These are phyloP conservation scores for Enteromius fasciolatus DNA, from an alignment of 2,797 vertebrate genomes.

Conservation along the genomic window DNA sequence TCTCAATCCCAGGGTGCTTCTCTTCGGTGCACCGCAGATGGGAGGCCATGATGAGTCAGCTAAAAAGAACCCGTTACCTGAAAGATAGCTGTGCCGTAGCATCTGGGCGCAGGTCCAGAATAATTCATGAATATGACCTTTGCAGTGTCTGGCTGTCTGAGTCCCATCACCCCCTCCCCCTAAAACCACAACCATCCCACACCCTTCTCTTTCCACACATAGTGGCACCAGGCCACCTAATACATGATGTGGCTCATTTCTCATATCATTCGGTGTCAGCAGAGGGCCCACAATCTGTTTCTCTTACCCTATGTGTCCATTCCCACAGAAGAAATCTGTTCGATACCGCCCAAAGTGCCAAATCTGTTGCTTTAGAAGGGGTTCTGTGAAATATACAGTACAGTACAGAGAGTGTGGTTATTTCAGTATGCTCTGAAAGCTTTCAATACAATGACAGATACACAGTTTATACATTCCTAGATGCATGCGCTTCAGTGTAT, in stretches of 20 bases:
- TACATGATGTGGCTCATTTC: constrained; percentile 18
- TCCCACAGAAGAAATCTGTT: constrained; percentile 24
- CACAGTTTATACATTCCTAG: not conserved
- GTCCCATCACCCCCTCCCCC: constrained; percentile 27
- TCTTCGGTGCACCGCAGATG: constrained; percentile 72
- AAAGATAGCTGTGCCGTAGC: constrained; percentile 70
- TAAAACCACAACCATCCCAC: constrained; percentile 5
- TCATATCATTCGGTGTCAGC: constrained; percentile 17
- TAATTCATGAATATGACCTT: constrained; percentile 70
- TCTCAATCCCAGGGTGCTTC: constrained; percentile 69
- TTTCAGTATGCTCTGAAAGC: not conserved
- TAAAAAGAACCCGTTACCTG: constrained; percentile 59
- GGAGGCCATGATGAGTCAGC: constrained; percentile 76
- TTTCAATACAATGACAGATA: not conserved
- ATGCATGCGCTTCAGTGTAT: not conserved
- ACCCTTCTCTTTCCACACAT: not conserved
- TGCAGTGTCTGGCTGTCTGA: constrained; percentile 58
- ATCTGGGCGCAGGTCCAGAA: constrained; percentile 73
- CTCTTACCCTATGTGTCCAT: not conserved
- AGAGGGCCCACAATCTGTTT: constrained; percentile 23
- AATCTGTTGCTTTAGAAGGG: not conserved
- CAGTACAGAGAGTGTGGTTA: not conserved
- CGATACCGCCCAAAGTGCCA: not conserved
- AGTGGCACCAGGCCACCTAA: constrained; percentile 6
- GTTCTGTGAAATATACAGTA: not conserved